Evolutionary conservation across 2,113 vertebrate genomes (phyloP).

Genomic region (Apodemus speciosus): DNA sequence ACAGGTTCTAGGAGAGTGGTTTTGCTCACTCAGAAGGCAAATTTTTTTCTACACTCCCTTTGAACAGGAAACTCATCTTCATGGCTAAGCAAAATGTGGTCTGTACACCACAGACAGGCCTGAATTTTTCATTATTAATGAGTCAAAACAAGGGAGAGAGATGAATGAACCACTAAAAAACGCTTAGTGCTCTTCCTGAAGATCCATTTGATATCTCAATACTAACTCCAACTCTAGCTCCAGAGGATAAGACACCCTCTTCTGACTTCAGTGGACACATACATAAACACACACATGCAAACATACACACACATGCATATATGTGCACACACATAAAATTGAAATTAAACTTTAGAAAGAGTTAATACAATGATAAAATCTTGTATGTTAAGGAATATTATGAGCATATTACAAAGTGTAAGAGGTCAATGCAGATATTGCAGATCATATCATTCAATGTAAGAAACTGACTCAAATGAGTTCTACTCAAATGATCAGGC

Average conservation of each 20-base stretch:
- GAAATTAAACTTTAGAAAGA: background rate
- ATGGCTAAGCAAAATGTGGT: constrained; percentile 54
- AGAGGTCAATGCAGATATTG: constrained; percentile 1
- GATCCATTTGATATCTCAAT: background rate
- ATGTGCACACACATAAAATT: background rate
- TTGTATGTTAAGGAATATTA: background rate
- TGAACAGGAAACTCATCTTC: background rate
- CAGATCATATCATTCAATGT: background rate
- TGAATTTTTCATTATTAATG: background rate
- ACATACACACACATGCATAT: background rate
- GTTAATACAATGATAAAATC: constrained; percentile 30
- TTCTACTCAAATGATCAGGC: background rate
- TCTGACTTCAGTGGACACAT: background rate
- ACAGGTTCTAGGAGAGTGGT: background rate
- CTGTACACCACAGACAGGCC: background rate
- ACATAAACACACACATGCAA: background rate
- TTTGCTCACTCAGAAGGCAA: background rate
- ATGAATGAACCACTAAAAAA: background rate
- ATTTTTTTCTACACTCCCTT: background rate
- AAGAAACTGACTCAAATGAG: background rate
- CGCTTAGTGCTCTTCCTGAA: background rate
- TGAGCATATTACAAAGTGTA: constrained; percentile 4
- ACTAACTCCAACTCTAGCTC: background rate
- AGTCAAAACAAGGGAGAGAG: background rate
- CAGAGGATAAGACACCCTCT: background rate